Evolutionary conservation across 2,113 vertebrate genomes (phyloP).

Genomic region (Vulpes vulpes): DNA sequence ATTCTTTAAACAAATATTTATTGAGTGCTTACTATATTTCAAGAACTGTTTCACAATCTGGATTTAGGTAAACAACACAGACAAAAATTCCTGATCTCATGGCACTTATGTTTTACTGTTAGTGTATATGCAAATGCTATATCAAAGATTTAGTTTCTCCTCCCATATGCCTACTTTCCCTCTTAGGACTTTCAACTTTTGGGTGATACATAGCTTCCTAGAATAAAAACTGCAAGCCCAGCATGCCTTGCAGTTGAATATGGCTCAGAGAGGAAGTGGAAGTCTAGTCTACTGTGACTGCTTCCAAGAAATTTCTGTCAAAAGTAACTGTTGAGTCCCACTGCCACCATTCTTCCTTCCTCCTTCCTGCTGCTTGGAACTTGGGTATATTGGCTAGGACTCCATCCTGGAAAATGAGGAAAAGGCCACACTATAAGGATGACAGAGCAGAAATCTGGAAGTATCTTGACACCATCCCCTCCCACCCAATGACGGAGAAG

Average conservation of each 20-base stretch:
- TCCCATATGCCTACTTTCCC: neutral
- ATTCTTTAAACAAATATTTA: slow-evolving; percentile 16
- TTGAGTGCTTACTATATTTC: neutral
- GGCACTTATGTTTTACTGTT: neutral
- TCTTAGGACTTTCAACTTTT: neutral
- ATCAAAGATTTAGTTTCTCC: neutral
- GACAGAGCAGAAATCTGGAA: neutral
- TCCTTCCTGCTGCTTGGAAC: neutral
- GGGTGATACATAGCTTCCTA: neutral
- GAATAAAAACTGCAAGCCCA: neutral
- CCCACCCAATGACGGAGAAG: neutral
- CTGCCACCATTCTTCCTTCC: neutral
- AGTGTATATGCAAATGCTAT: neutral
- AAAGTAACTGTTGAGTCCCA: neutral
- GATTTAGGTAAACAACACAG: neutral
- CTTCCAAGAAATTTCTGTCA: neutral
- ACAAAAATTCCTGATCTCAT: neutral
- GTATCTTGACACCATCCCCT: neutral
- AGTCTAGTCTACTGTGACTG: neutral
- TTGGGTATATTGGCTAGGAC: neutral
- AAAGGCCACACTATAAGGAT: neutral
- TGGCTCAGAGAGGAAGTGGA: neutral
- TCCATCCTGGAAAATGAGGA: neutral
- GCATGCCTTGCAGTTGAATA: neutral
- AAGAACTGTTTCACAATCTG: slow-evolving; percentile 29